Evolutionary conservation across 2,113 vertebrate genomes (phyloP), one percentile per base, ranked within the genome.

Genomic region (Diphyllodes magnificus): DNA sequence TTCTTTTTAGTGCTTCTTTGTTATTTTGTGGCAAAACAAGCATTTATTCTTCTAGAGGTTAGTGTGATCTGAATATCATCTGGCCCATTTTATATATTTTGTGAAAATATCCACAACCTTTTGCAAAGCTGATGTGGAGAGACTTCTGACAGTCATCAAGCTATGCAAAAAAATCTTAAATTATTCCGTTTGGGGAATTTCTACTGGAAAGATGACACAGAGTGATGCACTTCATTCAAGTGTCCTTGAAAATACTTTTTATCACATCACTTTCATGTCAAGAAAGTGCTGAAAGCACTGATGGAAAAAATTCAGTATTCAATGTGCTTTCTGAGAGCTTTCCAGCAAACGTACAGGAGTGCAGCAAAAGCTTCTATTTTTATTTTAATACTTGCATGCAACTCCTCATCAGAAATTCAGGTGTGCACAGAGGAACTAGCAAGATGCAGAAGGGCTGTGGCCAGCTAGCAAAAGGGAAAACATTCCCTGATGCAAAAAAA

Each of bases 161-260:
- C 37, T 49, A 40, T 33, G 45, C 3, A 11, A 79, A 97, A 68
- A 85, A 82, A 40, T 7, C 56, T 75, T 75, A 65, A 92, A 85
- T 92, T 92, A 90, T 82, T 95, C 89, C 2, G 0, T 92, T 92
- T 86, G 63, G 85, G 84, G 78, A 92, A 65, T 89, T 94, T 94
- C 70, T 76, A 12, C 71, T 20, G 19, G 87, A 72, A 92, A 94
- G 87, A 94, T 95, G 87, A 87, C 93, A 96, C 50, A 77, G 84
- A 79, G 45, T 66, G 89, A 95, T 95, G 87, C 54, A 85, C 66
- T 95, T 93, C 13, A 2, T 53, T 92, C 87, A 80, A 95, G 75
- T 69, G 91, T 77, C 96, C 91, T 96, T 88, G 94, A 86, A 93
- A 94, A 90, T 42, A 56, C 47, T 54, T 84, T 70, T 91, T 63